A percentile compares a stretch with the other conserved stretches of the same genome.
phyloP scores from a whole-genome alignment of 2,888 invertebrate species.

The Melanophora roralis region DNA sequence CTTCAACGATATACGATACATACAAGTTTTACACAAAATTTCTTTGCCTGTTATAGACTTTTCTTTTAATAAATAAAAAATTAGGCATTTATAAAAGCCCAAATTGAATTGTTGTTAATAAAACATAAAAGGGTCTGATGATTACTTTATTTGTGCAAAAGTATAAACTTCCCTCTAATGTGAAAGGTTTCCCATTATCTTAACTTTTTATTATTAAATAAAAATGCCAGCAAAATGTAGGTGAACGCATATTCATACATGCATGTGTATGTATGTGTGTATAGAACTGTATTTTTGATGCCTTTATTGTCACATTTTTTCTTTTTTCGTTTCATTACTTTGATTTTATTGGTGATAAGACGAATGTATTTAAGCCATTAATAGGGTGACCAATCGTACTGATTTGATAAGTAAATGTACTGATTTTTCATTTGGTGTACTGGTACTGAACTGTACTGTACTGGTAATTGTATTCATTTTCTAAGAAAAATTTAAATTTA shows the following conservation, averaged over 20 bases:
- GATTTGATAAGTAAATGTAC: too few relatives aligned
- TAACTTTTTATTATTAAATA: not conserved
- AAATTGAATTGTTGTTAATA: not conserved
- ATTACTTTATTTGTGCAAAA: not conserved
- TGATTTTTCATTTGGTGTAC: too few relatives aligned
- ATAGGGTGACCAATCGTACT: too few relatives aligned
- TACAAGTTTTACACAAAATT: too few relatives aligned
- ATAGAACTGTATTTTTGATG: not conserved
- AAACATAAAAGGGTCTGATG: not conserved
- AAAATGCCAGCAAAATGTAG: too few relatives aligned
- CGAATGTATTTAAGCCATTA: not conserved
- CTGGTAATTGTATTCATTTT: too few relatives aligned
- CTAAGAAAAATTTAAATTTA: too few relatives aligned
- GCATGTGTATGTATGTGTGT: not conserved
- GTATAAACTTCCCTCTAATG: not conserved
- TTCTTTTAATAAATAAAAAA: too few relatives aligned
- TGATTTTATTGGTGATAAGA: not conserved
- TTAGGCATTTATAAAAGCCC: not conserved
- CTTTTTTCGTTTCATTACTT: not conserved
- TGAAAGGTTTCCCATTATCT: not conserved
- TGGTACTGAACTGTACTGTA: too few relatives aligned
- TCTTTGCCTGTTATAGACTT: too few relatives aligned
- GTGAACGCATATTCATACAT: too few relatives aligned
- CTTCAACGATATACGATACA: too few relatives aligned
- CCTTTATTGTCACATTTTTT: not conserved